Conservation (phyloP, 2,113 vertebrate genomes). For the Cyprinodon tularosa region DNA sequence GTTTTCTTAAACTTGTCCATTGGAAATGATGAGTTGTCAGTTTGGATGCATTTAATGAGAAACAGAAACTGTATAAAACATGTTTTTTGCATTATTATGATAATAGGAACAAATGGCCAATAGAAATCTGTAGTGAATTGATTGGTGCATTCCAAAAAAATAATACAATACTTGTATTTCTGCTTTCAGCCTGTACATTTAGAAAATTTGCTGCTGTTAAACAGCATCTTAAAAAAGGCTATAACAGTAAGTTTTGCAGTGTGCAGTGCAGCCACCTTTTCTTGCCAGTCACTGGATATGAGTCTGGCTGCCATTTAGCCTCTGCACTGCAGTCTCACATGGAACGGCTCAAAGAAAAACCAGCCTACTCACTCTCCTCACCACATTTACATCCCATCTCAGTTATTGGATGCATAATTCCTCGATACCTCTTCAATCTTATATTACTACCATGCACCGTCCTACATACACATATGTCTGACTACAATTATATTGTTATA, state of each 20-base stretch:
- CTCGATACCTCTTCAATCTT: slow-evolving; percentile 49
- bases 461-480: slow-evolving; percentile 36
- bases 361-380: slow-evolving; percentile 41
- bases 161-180: background rate
- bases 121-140: background rate
- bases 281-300: slow-evolving; percentile 40
- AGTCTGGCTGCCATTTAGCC: slow-evolving; percentile 61
- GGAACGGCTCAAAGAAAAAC: slow-evolving; percentile 57
- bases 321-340: slow-evolving; percentile 49
- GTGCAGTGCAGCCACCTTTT: slow-evolving; percentile 45
- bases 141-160: background rate
- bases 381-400: slow-evolving; percentile 60
- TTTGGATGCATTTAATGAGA: background rate
- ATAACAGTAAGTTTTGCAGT: slow-evolving; percentile 9
- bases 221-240: background rate
- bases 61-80: background rate
- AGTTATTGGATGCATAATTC: slow-evolving; percentile 72
- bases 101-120: background rate
- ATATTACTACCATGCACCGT: slow-evolving; percentile 36
- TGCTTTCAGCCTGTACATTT: background rate
- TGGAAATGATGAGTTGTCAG: background rate
- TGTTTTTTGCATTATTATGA: background rate
- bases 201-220: background rate
- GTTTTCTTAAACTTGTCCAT: background rate
- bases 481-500: slow-evolving; percentile 76